Evolutionary conservation across 2,797 vertebrate species (phyloP).

Genomic region (Arrhamphus sclerolepis): DNA sequence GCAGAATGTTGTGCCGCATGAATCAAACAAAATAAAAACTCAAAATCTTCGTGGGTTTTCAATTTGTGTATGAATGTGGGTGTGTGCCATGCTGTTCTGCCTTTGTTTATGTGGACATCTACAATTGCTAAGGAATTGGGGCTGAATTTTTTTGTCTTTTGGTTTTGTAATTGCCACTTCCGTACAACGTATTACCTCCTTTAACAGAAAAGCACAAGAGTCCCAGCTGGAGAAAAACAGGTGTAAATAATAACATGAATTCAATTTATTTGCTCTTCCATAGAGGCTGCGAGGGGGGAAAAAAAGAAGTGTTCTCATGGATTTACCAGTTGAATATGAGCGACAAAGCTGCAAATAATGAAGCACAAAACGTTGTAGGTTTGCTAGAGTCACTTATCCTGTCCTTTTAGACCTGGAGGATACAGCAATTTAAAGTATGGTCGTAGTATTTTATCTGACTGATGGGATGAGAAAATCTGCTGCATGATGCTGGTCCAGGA

Average conservation of each 20-base stretch:
- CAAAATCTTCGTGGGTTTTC: slow-evolving; percentile 13
- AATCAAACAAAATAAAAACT: slow-evolving; percentile 25
- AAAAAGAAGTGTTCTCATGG: neutral
- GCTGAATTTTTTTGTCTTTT: neutral
- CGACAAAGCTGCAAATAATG: neutral
- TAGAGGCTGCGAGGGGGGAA: neutral
- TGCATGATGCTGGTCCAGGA: neutral
- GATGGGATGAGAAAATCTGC: neutral
- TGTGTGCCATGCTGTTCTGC: neutral
- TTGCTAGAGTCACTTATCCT: no score
- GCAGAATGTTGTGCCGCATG: slow-evolving; percentile 11
- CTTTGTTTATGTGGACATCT: neutral
- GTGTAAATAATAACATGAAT: slow-evolving; percentile 2
- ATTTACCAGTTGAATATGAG: neutral
- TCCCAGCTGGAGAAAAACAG: neutral
- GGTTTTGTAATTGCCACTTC: neutral
- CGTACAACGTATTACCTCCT: slow-evolving; percentile 2
- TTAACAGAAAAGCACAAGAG: neutral
- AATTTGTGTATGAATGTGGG: neutral
- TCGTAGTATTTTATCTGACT: slow-evolving; percentile 7
- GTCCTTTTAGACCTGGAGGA: neutral
- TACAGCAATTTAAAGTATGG: neutral
- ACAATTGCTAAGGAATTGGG: no score
- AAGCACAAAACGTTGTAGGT: neutral
- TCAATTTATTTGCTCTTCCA: slow-evolving; percentile 3